These are phyloP conservation scores for Tangara arthus DNA, from an alignment of 2,797 vertebrate species.

Conservation along the genomic window DNA sequence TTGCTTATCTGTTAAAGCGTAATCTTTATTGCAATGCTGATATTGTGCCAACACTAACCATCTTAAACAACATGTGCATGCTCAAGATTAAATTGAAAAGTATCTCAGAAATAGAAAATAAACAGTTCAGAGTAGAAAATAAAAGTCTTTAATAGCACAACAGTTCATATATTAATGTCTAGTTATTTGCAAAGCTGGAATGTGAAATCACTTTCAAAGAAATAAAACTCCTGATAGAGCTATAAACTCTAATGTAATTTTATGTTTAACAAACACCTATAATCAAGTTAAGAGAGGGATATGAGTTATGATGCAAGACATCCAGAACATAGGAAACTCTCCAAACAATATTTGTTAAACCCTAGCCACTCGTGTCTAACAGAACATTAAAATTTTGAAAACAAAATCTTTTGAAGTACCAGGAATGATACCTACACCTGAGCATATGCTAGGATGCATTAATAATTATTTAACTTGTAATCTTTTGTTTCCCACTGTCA, in stretches of 20 bases:
- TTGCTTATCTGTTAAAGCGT: not conserved
- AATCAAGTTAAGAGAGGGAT: not conserved
- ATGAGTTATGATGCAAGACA: not conserved
- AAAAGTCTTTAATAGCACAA: not conserved
- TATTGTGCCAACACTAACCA: not conserved
- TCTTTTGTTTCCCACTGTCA: not conserved
- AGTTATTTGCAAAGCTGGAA: not conserved
- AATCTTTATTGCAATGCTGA: not conserved
- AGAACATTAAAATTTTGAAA: not conserved
- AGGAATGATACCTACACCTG: not conserved
- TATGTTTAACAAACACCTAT: not conserved
- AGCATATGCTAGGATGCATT: not conserved
- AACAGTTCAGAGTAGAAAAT: not conserved
- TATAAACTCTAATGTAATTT: not conserved
- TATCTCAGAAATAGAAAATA: not conserved
- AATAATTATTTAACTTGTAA: not conserved
- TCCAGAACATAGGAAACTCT: not conserved
- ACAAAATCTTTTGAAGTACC: not conserved
- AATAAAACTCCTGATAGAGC: not conserved
- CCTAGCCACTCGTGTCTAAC: not conserved
- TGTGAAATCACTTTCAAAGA: not conserved
- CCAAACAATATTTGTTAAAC: not conserved
- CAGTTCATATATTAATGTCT: not conserved
- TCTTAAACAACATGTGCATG: not conserved
- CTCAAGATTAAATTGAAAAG: not conserved